A percentile compares a stretch with the other conserved stretches of the same genome.
These are phyloP conservation scores for Callipepla squamata DNA, from an alignment of 2,113 vertebrate genomes.

Conservation along the genomic window DNA sequence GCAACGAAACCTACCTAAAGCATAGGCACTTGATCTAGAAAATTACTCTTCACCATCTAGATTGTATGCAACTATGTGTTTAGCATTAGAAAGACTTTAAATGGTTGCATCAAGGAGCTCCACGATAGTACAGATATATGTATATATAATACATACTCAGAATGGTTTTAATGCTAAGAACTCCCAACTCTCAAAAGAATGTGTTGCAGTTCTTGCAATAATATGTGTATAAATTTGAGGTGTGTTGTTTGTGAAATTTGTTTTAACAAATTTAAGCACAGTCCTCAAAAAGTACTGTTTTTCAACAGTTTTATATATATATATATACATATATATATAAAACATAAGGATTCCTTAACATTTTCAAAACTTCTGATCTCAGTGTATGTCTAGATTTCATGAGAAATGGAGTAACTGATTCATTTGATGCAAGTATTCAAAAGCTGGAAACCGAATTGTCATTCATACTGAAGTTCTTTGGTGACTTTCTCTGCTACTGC, in stretches of 20 bases:
- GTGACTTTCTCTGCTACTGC: not conserved
- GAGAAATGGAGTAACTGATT: not conserved
- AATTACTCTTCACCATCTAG: not conserved
- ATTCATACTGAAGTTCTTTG: not conserved
- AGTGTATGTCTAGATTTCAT: not conserved
- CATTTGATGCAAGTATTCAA: not conserved
- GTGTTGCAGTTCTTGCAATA: not conserved
- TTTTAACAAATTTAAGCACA: not conserved
- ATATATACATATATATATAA: not conserved
- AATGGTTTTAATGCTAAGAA: not conserved
- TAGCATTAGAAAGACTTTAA: not conserved
- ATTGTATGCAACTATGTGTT: not conserved
- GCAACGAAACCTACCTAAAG: not conserved
- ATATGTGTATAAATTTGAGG: not conserved
- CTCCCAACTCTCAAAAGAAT: not conserved
- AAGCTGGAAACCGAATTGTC: not conserved
- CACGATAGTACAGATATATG: not conserved
- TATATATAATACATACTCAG: fast-evolving
- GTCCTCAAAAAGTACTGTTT: not conserved
- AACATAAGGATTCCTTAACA: not conserved
- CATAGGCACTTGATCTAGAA: not conserved
- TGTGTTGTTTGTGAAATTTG: not conserved
- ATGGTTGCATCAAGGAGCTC: not conserved
- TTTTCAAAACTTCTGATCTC: not conserved
- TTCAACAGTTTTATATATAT: not conserved